Base-by-base conservation (phyloP, 2,797 vertebrate species). In the Ptychadena robeensis region DNA sequence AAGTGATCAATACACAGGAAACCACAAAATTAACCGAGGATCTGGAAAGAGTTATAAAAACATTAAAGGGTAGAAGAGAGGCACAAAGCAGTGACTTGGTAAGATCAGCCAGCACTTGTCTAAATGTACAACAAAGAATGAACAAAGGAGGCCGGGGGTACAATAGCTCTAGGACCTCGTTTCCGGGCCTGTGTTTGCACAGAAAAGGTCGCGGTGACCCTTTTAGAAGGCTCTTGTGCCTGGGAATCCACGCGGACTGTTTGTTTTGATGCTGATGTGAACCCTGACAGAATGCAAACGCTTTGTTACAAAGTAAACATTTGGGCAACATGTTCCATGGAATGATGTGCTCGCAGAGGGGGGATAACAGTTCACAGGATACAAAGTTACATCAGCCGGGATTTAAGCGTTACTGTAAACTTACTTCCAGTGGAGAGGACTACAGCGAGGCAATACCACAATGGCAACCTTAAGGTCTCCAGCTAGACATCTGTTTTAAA, bases 11-110 rank as follows among this genome's bases (percentile, higher is more conserved):
- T 83, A 83, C 22, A 27, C 75, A 73, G 82, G 77, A 70, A 84
- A 84, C 76, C 34, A 25, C 82, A 84, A 88, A 91, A 87, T 65
- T 82, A 82, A 67, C 0, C 34, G 2, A 69, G 1, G 37, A 88
- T 86, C 87, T 88, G 86, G 82, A 82, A 34, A 27, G 77, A 71
- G n/a, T 87, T 86, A 85, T 85, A 79, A 81, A 73, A 74, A 83
- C 81, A 79, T 73, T 65, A 78, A 76, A 28, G 7, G 25, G 12
- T 27, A 10, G 67, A 68, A 68, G 67, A 31, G 48, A n/a, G 22
- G 37, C 31, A 79, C 63, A 70, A 63, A 84, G 37, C 65, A 35
- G 14, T 2, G 82, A 73, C 0, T 0, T 6, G 44, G 27, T 73
- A 30, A 18, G 59, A 76, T 68, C 32, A 31, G 31, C 3, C 81